Conservation (phyloP, 2,113 vertebrate species). For the Stigmatopora argus region DNA sequence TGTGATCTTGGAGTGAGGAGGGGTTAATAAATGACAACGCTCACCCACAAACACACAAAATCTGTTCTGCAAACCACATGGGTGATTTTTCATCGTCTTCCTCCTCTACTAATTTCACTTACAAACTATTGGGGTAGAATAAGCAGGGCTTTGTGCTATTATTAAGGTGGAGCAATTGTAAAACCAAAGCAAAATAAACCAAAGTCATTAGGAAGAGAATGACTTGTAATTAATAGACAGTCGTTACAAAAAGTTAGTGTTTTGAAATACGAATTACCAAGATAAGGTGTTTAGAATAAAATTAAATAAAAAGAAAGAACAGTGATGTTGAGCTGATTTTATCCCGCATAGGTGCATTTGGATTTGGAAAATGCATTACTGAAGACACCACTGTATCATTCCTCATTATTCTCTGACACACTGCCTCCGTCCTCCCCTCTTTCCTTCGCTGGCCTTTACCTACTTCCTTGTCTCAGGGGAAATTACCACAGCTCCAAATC, state of each 20-base stretch:
- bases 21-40: slow-evolving; percentile 49
- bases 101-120: slow-evolving; percentile 51
- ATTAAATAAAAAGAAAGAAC: slow-evolving; percentile 30
- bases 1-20: slow-evolving; percentile 20
- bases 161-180: slow-evolving; percentile 52
- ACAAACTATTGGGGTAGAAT: slow-evolving; percentile 60
- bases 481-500: slow-evolving; percentile 66
- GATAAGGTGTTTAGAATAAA: slow-evolving; percentile 50
- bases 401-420: slow-evolving; percentile 64
- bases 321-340: slow-evolving; percentile 1
- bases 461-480: slow-evolving; percentile 66
- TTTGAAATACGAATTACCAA: slow-evolving; percentile 53
- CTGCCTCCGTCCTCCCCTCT: slow-evolving; percentile 28
- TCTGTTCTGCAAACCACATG: slow-evolving; percentile 9
- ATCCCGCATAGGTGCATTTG: slow-evolving; percentile 31
- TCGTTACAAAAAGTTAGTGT: slow-evolving; percentile 60
- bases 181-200: slow-evolving; percentile 51
- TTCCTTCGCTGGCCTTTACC: slow-evolving; percentile 61
- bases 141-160: slow-evolving; percentile 64
- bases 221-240: slow-evolving; percentile 58
- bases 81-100: slow-evolving; percentile 7
- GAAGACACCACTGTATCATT: slow-evolving; percentile 51
- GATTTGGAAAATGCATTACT: slow-evolving; percentile 35
- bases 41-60: slow-evolving; percentile 29
- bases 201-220: slow-evolving; percentile 55